Evolutionary conservation across 2,888 invertebrate species (phyloP).

Genomic region (Ptilodon capucinus): DNA sequence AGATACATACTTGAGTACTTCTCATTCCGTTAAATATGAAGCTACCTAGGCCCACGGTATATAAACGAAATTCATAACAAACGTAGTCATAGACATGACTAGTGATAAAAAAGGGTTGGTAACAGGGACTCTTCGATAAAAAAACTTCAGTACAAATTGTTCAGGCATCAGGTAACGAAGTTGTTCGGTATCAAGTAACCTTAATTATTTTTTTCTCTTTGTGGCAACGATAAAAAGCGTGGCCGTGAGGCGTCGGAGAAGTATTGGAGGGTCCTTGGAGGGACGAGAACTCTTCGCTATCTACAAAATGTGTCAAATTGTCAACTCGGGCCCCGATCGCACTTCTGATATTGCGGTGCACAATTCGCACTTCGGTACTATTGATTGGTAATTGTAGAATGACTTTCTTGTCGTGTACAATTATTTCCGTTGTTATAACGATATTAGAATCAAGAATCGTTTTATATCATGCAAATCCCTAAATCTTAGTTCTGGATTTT

Average conservation of each 20-base stretch:
- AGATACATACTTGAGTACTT: too few relatives aligned
- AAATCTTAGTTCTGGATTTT: too few relatives aligned
- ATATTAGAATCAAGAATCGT: too few relatives aligned
- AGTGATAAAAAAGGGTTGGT: neutral
- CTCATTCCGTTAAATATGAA: too few relatives aligned
- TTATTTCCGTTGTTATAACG: too few relatives aligned
- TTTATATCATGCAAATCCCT: too few relatives aligned
- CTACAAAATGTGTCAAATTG: conserved; percentile 73
- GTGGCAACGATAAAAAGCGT: conserved; percentile 58
- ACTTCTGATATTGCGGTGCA: conserved; percentile 53
- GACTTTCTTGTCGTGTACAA: neutral
- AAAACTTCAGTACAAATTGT: conserved; percentile 1
- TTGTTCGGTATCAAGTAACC: conserved; percentile 45
- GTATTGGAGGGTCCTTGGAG: conserved; percentile 41
- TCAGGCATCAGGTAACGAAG: conserved; percentile 39
- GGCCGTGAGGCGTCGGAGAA: conserved; percentile 57
- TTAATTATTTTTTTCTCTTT: conserved; percentile 55
- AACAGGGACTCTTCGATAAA: neutral
- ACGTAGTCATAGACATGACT: neutral
- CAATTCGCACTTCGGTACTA: conserved; percentile 25
- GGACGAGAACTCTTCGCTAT: conserved; percentile 51
- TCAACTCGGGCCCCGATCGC: conserved; percentile 61
- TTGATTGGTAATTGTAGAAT: conserved; percentile 3
- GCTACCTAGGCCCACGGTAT: too few relatives aligned
- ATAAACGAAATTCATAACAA: neutral